Conservation (phyloP, 2,888 invertebrate species). For the Hydroisotoma schaefferi region DNA sequence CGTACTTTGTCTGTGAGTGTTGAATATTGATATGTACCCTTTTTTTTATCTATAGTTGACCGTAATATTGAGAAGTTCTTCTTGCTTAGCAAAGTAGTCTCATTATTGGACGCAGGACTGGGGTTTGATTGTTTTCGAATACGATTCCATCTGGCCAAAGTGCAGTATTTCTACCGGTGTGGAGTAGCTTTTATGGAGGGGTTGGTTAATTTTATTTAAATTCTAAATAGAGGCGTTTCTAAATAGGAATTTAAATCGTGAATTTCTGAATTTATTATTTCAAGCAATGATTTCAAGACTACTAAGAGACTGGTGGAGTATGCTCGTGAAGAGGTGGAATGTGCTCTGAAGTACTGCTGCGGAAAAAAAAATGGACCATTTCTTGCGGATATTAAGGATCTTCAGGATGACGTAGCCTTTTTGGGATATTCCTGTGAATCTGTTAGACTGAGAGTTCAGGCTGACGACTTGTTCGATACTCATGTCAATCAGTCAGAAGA, state of each 20-base stretch:
- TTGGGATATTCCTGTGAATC: slow-evolving; percentile 9
- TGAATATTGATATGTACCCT: neutral
- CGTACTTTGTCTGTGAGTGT: neutral
- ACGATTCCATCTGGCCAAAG: slow-evolving; percentile 4
- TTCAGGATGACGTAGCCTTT: slow-evolving; percentile 7
- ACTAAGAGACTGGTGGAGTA: slow-evolving; percentile 8
- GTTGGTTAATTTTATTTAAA: neutral
- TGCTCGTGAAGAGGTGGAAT: slow-evolving; percentile 7
- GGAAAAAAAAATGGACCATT: neutral
- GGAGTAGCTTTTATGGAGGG: slow-evolving; percentile 1
- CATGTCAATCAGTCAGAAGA: slow-evolving; percentile 12
- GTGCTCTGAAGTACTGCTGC: neutral
- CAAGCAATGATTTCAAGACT: slow-evolving; percentile 4
- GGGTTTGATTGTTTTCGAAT: neutral
- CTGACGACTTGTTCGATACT: slow-evolving; percentile 2
- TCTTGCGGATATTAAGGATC: slow-evolving; percentile 1
- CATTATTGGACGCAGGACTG: neutral
- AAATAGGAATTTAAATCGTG: neutral
- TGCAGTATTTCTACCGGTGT: slow-evolving; percentile 8
- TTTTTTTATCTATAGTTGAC: neutral
- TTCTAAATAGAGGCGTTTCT: neutral
- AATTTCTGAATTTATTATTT: no score
- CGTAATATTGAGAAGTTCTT: neutral
- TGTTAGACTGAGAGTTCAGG: slow-evolving; percentile 9
- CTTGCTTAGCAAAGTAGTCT: neutral